These are phyloP conservation scores for Eurytoma adleriae DNA, from an alignment of 2,888 invertebrate species.

Conservation along the genomic window DNA sequence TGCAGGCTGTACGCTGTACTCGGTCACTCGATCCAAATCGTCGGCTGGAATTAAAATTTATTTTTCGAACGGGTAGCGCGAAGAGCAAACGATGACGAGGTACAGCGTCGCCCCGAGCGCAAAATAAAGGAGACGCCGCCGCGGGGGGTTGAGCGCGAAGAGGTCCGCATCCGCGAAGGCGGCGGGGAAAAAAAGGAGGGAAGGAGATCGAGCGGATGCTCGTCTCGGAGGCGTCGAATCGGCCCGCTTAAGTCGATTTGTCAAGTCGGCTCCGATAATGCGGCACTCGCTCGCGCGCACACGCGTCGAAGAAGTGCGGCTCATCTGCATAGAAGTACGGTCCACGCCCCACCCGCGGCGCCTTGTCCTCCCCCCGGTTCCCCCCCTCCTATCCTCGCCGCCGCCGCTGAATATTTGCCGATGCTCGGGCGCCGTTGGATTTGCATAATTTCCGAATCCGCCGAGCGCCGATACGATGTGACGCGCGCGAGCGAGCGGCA, in stretches of 20 bases:
- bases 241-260: slow-evolving; percentile 49
- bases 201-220: background rate
- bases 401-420: slow-evolving; percentile 59
- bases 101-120: too few species aligned
- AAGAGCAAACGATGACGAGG: too few species aligned
- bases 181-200: background rate
- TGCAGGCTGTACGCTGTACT: too few species aligned
- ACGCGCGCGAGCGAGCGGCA: slow-evolving; percentile 28
- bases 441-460: slow-evolving; percentile 73
- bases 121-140: background rate
- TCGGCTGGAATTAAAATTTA: too few species aligned
- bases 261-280: slow-evolving; percentile 48
- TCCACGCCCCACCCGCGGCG: background rate
- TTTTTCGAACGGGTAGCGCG: too few species aligned
- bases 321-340: slow-evolving; percentile 49
- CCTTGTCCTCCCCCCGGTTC: background rate
- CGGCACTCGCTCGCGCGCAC: background rate
- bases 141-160: too few species aligned
- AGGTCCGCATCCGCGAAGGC: too few species aligned
- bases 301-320: background rate
- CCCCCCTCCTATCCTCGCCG: background rate
- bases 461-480: slow-evolving; percentile 61
- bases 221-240: slow-evolving; percentile 13
- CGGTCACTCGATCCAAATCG: too few species aligned
- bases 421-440: slow-evolving; percentile 63